phyloP scores from a whole-genome alignment of 1,140 invertebrate genomes.

The Psilanteris sp. region DNA sequence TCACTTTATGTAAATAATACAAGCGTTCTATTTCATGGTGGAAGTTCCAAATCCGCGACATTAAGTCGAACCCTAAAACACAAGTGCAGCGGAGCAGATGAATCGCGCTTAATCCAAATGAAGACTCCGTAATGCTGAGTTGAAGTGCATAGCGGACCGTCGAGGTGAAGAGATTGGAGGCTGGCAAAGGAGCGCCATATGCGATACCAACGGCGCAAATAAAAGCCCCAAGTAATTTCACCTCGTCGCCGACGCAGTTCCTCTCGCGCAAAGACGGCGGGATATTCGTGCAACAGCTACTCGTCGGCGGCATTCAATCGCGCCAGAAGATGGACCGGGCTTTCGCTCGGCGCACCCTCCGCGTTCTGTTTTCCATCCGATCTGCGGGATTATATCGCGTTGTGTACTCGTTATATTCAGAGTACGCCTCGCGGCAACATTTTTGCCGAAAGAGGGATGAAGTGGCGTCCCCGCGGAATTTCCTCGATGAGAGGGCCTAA shows the following conservation, averaged over 20 bases:
- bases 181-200: constrained; percentile 20
- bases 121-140: constrained; percentile 10
- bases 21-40: too few relatives aligned
- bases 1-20: too few relatives aligned
- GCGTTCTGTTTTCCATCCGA: constrained; percentile 18
- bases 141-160: constrained; percentile 13
- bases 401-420: constrained; percentile 49
- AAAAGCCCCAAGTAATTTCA: constrained; percentile 35
- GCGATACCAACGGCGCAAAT: constrained; percentile 18
- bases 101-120: constrained; percentile 39
- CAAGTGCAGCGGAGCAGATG: constrained; percentile 5
- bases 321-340: constrained; percentile 15
- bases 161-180: neutral
- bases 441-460: constrained; percentile 68
- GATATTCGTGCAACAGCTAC: constrained; percentile 24
- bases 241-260: constrained; percentile 1
- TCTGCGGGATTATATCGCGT: constrained; percentile 47
- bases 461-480: constrained; percentile 72
- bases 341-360: constrained; percentile 20
- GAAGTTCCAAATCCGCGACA: too few relatives aligned
- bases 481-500: constrained; percentile 72
- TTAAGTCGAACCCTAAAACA: constrained; percentile 4
- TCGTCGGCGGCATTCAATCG: constrained; percentile 26
- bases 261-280: constrained; percentile 13
- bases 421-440: constrained; percentile 56